Conservation (phyloP, 2,113 vertebrate species). For the Coptodon bakossiorum region DNA sequence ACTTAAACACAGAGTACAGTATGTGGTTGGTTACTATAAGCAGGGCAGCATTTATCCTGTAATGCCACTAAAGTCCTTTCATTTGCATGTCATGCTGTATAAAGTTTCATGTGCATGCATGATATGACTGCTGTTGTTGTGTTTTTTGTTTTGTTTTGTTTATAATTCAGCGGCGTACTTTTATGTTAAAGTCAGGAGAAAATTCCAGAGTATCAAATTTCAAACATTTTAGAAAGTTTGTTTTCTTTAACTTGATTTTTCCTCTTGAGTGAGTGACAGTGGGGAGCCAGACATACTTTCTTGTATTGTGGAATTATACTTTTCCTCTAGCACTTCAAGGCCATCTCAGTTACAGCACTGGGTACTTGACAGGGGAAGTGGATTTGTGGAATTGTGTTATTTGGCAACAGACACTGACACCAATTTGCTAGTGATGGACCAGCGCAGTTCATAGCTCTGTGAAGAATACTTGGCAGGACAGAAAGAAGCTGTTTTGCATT, state of each 20-base stretch:
- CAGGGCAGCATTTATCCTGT: background rate
- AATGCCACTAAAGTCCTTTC: background rate
- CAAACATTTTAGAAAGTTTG: background rate
- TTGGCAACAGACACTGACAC: slow-evolving; percentile 35
- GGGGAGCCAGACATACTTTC: background rate
- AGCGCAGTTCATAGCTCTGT: slow-evolving; percentile 19
- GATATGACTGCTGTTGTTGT: background rate
- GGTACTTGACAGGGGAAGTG: slow-evolving; percentile 36
- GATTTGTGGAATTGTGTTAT: slow-evolving; percentile 56
- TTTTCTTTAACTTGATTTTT: background rate
- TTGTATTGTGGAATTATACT: background rate
- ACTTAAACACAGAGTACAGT: background rate
- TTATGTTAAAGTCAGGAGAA: background rate
- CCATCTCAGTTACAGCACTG: slow-evolving; percentile 32
- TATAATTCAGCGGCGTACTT: background rate
- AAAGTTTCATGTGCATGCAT: background rate
- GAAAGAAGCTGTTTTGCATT: slow-evolving; percentile 9
- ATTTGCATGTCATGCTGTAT: background rate
- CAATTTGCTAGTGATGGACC: slow-evolving; percentile 50
- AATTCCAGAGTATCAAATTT: background rate
- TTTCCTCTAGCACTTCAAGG: slow-evolving; percentile 6
- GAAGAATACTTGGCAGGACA: slow-evolving; percentile 16
- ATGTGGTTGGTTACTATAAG: background rate
- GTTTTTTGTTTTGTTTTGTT: background rate
- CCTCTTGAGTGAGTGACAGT: background rate